A percentile compares a stretch with the other conserved stretches of the same genome.
Conservation (phyloP, 2,113 vertebrate genomes). For the Lepisosteus osseus region DNA sequence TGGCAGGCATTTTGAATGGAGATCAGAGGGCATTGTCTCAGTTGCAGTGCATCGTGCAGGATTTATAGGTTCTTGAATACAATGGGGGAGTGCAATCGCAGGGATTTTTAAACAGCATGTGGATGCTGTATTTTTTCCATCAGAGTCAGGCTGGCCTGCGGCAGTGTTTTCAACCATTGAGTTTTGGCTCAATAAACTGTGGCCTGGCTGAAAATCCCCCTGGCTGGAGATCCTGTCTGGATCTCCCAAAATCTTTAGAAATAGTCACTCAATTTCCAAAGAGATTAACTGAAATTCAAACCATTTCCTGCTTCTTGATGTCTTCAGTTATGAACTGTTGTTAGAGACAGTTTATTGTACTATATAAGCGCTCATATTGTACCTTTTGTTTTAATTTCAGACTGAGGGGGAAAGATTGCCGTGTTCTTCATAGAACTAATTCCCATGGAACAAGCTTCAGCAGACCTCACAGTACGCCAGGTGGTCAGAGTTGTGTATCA, state of each 20-base stretch:
- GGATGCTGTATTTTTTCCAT: too few relatives aligned
- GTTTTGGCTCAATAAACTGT: neutral
- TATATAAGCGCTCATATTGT: neutral
- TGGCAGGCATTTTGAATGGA: neutral
- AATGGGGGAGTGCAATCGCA: neutral
- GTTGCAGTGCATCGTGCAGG: neutral
- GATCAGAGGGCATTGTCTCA: neutral
- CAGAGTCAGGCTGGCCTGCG: neutral
- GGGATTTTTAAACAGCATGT: too few relatives aligned
- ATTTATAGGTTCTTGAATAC: too few relatives aligned
- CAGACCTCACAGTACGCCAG: too few relatives aligned
- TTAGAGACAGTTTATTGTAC: too few relatives aligned
- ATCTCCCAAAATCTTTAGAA: neutral
- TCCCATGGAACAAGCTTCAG: too few relatives aligned
- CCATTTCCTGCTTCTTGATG: neutral
- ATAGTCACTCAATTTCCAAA: neutral
- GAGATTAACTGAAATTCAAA: neutral
- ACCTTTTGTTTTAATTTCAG: neutral
- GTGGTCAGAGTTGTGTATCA: too few relatives aligned
- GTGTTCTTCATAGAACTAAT: neutral
- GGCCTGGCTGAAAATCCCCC: neutral
- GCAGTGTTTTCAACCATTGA: neutral
- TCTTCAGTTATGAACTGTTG: neutral
- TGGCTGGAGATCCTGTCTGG: neutral
- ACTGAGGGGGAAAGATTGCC: neutral